Evolutionary conservation across 2,888 invertebrate genomes (phyloP), one percentile per base, ranked within the genome.

Genomic region (Imbricaverruca yamaguchii): DNA sequence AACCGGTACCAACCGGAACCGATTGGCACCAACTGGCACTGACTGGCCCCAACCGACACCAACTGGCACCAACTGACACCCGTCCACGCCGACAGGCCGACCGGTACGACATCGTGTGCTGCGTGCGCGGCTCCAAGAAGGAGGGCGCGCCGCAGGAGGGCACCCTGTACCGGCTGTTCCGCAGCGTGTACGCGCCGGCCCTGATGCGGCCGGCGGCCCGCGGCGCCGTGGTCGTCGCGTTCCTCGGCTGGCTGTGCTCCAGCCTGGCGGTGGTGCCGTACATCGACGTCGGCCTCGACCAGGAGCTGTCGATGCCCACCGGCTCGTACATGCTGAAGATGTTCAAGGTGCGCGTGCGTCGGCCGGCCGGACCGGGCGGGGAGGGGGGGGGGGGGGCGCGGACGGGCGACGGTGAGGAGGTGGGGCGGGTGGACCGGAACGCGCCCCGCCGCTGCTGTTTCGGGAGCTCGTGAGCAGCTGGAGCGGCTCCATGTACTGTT

Each of bases 31-130:
- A 39, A 3, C 39, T 4, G 39, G 4, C 39, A 39, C 39, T 4
- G 4, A 39, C 39, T 39, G 39, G 39, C 39, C 1, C 39, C 39
- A 39, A 39, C 39, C 4, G 39, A 4, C 39, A 39, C 39, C 39
- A 39, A 39, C 39, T 39, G 39, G 39, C 39, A 39, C 39, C 39
- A 39, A 39, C 39, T 39, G 39, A 4, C 39, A 39, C 39, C 39
- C 39, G 39, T 4, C 39, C 39, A 4, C 39, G 4, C 13, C 67
- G 23, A 10, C 53, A 74, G 91, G 87, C 87, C 61, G 90, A 90
- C 81, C 90, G 94, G 80, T 91, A 93, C 85, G 97, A 98, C 88
- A 89, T 96, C 7, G 91, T 92, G 83, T 97, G 96, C 87, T 97
- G 94, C 87, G 86, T 95, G 39, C 90, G 90, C 81, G 92, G 85